phyloP scores from a whole-genome alignment of 2,888 invertebrate genomes.

The Diaprepes abbreviatus region DNA sequence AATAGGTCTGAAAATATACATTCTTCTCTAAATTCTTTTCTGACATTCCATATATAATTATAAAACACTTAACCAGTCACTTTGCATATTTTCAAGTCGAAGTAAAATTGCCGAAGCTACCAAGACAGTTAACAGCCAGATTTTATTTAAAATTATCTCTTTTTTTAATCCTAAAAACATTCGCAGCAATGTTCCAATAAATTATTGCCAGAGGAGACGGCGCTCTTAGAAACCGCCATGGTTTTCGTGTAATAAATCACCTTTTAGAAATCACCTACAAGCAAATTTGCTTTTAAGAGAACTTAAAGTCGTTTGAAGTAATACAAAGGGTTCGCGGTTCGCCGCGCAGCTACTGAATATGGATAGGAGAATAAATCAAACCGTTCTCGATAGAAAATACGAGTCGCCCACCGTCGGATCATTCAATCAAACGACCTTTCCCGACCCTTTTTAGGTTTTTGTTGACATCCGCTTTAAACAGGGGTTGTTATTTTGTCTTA shows the following conservation, averaged over 20 bases:
- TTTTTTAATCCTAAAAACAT: constrained; percentile 3
- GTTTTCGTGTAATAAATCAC: constrained; percentile 48
- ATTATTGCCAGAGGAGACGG: constrained; percentile 29
- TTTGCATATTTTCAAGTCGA: no score
- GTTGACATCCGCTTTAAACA: background rate
- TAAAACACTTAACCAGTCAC: no score
- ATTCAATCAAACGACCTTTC: constrained; percentile 1
- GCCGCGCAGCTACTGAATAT: background rate
- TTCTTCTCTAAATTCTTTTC: no score
- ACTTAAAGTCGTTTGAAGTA: background rate
- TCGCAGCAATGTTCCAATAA: constrained; percentile 31
- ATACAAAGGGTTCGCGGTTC: background rate
- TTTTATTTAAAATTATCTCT: background rate
- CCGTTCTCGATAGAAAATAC: background rate
- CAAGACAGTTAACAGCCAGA: no score
- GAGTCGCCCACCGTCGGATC: background rate
- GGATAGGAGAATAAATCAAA: constrained; percentile 10
- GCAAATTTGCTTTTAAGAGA: constrained; percentile 50
- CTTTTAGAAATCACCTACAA: constrained; percentile 48
- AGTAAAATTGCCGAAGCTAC: no score
- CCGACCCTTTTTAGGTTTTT: constrained; percentile 8
- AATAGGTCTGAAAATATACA: no score
- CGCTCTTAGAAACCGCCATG: constrained; percentile 38
- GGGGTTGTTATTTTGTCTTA: background rate
- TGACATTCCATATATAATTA: no score